Base-by-base conservation (phyloP, 2,888 invertebrate species). In the Archips xylosteana region DNA sequence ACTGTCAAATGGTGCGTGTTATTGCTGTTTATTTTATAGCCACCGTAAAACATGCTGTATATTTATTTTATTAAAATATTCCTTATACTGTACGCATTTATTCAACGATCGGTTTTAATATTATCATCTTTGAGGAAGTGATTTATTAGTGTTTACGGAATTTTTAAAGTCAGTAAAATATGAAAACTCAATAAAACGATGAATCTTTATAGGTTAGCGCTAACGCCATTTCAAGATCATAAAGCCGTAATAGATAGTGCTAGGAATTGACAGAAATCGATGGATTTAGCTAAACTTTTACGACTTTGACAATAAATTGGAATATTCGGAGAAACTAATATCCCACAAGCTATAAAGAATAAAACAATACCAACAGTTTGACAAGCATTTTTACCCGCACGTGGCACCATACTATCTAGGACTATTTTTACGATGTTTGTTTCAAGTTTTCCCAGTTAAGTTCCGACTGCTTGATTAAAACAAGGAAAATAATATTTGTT, bases 351-450 rank as follows among this genome's bases (percentile, higher is more conserved):
- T 42, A 65, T 68, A 74, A 70, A 69, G 12, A 74, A 60, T 69
- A 61, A n/a, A 62, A 36, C 66, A 67, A 73, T 49, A 76, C 36
- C 68, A 76, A 71, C 75, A 77, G 69, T 74, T 71, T 70, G 67
- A 71, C 76, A 63, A 61, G 71, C 70, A 67, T 75, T 77, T 76
- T 76, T 76, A 42, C 13, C 67, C 54, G 74, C 76, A 79, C 77
- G 76, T 76, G 76, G 76, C 72, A 68, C 67, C 68, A 13, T 54
- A 72, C 65, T 69, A 65, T 74, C 76, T 75, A 75, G 72, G 77
- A 80, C 81, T 82, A 85, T 82, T 86, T 86, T 86, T 87, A 87
- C 82, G 85, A 87, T 85, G 83, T 87, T 87, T 87, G 85, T 85
- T 85, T 83, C 83, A 79, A 85, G 80, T 83, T 85, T 74, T 34